Evolutionary conservation across 2,888 invertebrate genomes (phyloP), one percentile per base, ranked within the genome.

Genomic region (Phymatocera aterrima): DNA sequence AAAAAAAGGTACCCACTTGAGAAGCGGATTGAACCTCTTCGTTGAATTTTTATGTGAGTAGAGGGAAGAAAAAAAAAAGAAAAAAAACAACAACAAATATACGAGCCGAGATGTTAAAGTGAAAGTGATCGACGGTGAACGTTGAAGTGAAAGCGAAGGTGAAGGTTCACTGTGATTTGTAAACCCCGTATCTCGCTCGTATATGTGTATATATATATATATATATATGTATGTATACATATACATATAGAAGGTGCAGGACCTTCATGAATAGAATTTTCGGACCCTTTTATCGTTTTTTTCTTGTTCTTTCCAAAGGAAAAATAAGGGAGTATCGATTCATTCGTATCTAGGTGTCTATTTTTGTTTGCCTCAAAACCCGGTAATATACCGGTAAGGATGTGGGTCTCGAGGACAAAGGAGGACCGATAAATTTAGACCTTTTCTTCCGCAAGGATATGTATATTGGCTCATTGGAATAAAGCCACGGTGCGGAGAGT

Each of bases 401-500:
- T 64, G 34, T 64, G 8, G 24, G 37, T 37, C 18, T 18, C 61
- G 37, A 37, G 37, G 18, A 64, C 61, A 64, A 64, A 43, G 18
- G 18, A 34, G 5, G 5, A 64, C 34, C 37, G 37, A 64, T 37
- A 37, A 64, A 64, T 37, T 64, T 15, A n/a, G 61, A n/a, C 21
- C 5, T 68, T 68, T 28, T n/a, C n/a, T n/a, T 40, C 46, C n/a
- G 24, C n/a, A 21, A 28, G 18, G 43, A 68, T 43, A 8, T 8
- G 51, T 54, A 0, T 54, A 68, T 68, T 43, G 43, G 40, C 68
- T 37, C 46, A 24, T 68, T 68, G 68, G 68, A 46, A 15, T 4
- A 8, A 46, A 43, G 68, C 68, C 68, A 68, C 34, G 37, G n/a
- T 37, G 37, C n/a, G 68, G 4, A n/a, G n/a, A n/a, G n/a, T n/a